Conservation (phyloP, 2,888 invertebrate species). For the Orthosia gracilis region DNA sequence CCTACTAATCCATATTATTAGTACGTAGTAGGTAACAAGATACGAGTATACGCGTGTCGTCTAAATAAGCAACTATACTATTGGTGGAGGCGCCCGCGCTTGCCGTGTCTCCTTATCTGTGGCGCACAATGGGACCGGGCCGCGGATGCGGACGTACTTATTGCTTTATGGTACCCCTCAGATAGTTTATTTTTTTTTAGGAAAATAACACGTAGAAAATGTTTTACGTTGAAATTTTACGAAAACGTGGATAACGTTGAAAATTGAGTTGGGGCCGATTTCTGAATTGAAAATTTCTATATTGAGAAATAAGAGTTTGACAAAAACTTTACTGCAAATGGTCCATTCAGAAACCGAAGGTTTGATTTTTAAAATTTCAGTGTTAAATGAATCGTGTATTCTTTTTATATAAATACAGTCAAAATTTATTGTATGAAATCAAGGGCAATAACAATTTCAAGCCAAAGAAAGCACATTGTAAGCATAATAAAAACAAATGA, state of each 20-base stretch:
- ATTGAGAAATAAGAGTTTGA: no score
- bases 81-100: slow-evolving; percentile 38
- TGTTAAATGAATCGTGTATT: neutral
- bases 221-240: neutral
- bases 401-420: neutral
- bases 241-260: neutral
- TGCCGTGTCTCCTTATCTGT: slow-evolving; percentile 61
- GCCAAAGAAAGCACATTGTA: slow-evolving; percentile 19
- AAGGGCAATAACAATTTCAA: neutral
- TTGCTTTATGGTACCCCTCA: slow-evolving; percentile 67
- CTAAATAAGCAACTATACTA: slow-evolving; percentile 50
- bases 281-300: no score
- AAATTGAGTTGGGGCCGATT: neutral
- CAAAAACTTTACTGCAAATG: no score
- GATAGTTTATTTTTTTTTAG: slow-evolving; percentile 28
- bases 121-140: slow-evolving; percentile 58
- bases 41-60: slow-evolving; percentile 36
- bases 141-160: slow-evolving; percentile 72
- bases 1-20: slow-evolving; percentile 12
- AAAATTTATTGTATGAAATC: neutral
- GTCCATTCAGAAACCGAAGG: no score
- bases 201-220: slow-evolving; percentile 30
- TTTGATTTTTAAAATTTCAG: neutral
- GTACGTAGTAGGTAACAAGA: slow-evolving; percentile 11
- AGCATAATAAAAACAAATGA: slow-evolving; percentile 30